Base-by-base conservation (phyloP, 2,797 vertebrate genomes). In the Erethizon dorsatum region DNA sequence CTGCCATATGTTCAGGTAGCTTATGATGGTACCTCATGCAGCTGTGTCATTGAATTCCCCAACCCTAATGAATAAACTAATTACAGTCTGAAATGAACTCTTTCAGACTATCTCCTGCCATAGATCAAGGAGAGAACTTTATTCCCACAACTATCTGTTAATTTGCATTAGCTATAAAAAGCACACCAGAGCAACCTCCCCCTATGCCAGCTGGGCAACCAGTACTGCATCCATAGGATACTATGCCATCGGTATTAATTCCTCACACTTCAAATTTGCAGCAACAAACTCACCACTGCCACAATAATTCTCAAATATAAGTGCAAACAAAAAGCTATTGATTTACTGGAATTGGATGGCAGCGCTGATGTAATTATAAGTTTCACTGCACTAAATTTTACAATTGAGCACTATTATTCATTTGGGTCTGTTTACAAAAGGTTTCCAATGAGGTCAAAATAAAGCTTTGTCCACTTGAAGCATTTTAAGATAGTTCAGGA, bases 61-160 rank as follows among this genome's bases (percentile, higher is more conserved):
- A 71, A 69, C 82, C 88, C 92, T 97, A 97, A 98, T 97, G 96
- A 97, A 97, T 91, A 97, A 97, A 97, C 97, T 98, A 97, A 98
- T 97, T 98, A 97, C 90, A 97, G 83, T 90, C 95, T 96, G 93
- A 97, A 95, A 96, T 93, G 95, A 97, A 96, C 92, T 95, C 95
- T 93, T 91, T 65, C 88, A 84, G 92, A 65, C 88, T 95, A 89
- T 91, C 90, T 97, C 97, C 88, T 79, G 71, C 94, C 78, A 90
- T 84, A 98, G 97, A 97, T 91, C 92, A 96, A 85, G 88, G 80
- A 90, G 67, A 80, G 73, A 96, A 96, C 90, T 98, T 97, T 90
- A 97, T 95, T 97, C 95, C 93, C 94, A 84, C 86, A 93, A 88
- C 95, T 97, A 82, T 28, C 88, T 94, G 45, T 85, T 94, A 33